Conservation (phyloP, 35 echinoderm and acorn worm species). For the Anneissia japonica region DNA sequence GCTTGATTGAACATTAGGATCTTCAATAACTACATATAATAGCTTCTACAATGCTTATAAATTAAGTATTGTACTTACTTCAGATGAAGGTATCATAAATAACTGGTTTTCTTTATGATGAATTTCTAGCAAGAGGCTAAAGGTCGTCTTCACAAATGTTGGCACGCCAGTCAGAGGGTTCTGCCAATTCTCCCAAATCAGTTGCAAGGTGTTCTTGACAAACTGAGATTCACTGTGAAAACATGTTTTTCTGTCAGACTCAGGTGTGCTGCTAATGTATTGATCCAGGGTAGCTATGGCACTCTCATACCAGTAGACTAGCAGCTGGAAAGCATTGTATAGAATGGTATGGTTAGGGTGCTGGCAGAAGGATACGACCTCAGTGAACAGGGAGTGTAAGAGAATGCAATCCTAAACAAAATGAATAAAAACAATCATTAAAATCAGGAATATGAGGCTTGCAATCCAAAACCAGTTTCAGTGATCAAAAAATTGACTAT, state of each 20-base stretch:
- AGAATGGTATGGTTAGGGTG: not conserved
- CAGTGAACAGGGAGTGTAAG: not conserved
- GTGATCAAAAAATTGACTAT: too few species aligned
- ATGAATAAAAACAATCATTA: too few species aligned
- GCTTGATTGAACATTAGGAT: too few species aligned
- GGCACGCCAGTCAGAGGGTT: not conserved
- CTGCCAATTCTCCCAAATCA: not conserved
- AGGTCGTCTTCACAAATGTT: not conserved
- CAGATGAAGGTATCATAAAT: not conserved
- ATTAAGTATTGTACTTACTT: too few species aligned
- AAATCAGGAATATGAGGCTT: too few species aligned
- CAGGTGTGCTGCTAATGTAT: not conserved
- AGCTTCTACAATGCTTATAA: too few species aligned
- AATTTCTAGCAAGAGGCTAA: not conserved
- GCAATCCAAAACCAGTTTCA: too few species aligned
- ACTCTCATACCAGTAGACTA: not conserved
- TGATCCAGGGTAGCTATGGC: not conserved
- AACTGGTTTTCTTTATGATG: not conserved
- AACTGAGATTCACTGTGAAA: not conserved
- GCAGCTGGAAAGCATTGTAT: not conserved
- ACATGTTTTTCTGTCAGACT: not conserved
- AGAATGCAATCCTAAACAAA: not conserved
- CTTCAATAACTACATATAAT: too few species aligned
- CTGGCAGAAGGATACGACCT: not conserved
- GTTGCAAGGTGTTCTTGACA: not conserved